Evolutionary conservation across 1,140 invertebrate species (phyloP), one percentile per base, ranked within the genome.

Genomic region (Drosophila prosaltans): DNA sequence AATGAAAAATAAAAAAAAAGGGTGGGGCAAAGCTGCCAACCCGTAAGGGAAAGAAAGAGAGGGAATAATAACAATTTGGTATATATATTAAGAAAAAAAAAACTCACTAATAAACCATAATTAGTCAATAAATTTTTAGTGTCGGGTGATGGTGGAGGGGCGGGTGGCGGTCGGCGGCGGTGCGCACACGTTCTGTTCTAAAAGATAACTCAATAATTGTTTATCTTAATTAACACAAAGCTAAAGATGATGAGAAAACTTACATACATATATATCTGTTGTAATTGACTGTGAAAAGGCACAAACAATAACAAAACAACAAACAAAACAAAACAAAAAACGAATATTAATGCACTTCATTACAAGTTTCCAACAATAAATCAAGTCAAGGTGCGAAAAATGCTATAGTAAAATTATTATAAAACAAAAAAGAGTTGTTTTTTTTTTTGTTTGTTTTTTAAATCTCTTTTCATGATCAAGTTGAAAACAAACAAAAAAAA

Each of bases 91-190:
- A 30, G 0, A 0, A 30, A 30, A 30, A 6, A 55, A 30, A 54
- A 28, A 54, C 48, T 30, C 4, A 30, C 28, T 30, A 30, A 30
- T 30, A 30, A 57, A 36, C 66, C 69, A 76, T 76, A 76, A 76
- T 76, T 76, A 76, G 69, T 70, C 66, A 76, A 76, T 76, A 65
- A 64, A 76, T 76, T 75, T 69, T 68, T 30, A 2, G 73, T 21
- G 26, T n/a, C 16, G 16, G 16, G 16, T 16, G 16, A 16, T 16
- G 16, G 16, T 16, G 16, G 16, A 16, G 16, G 16, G 16, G 16
- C 16, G 16, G 16, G 16, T 16, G 16, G 16, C 16, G 16, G 16
- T 16, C 16, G 16, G 16, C 16, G 16, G 0, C 16, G 16, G 16
- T 58, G 59, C 51, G 60, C 74, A 64, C 74, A 65, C 16, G 16